Evolutionary conservation across 1,140 invertebrate genomes (phyloP).

Genomic region (Phocides pigmalion): DNA sequence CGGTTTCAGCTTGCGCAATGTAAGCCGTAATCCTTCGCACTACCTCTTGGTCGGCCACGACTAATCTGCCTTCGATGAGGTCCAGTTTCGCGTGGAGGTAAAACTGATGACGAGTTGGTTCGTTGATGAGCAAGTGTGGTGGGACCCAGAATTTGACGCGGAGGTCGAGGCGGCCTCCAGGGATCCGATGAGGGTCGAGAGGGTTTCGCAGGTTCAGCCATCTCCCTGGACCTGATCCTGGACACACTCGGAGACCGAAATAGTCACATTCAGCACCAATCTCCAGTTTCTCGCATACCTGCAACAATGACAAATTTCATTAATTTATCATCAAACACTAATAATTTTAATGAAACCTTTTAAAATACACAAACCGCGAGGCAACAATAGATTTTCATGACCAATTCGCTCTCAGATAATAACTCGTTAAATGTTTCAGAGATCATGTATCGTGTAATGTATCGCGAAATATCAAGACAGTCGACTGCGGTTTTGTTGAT

Average conservation of each 20-base stretch:
- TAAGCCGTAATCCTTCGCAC: conserved; percentile 90
- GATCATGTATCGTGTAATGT: too few relatives aligned
- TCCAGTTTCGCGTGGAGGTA: conserved; percentile 92
- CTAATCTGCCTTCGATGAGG: conserved; percentile 88
- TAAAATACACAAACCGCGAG: too few relatives aligned
- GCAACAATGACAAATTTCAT: conserved; percentile 78
- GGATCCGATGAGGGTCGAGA: conserved; percentile 88
- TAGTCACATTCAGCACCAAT: conserved; percentile 94
- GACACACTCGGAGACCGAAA: conserved; percentile 90
- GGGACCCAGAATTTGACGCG: conserved; percentile 95
- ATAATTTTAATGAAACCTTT: too few relatives aligned
- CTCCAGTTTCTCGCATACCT: conserved; percentile 92
- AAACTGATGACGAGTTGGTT: conserved; percentile 92
- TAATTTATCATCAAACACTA: too few relatives aligned
- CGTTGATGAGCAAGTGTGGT: conserved; percentile 92
- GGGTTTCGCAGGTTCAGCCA: conserved; percentile 95
- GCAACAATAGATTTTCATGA: too few relatives aligned
- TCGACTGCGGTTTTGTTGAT: too few relatives aligned
- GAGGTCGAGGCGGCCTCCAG: conserved; percentile 84
- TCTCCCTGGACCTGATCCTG: conserved; percentile 88
- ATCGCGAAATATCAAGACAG: too few relatives aligned
- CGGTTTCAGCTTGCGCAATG: conserved; percentile 89
- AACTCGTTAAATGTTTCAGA: too few relatives aligned
- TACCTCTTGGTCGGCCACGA: conserved; percentile 87
- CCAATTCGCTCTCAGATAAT: too few relatives aligned